Conservation (phyloP, 2,113 vertebrate genomes). For the Anseranas semipalmata region DNA sequence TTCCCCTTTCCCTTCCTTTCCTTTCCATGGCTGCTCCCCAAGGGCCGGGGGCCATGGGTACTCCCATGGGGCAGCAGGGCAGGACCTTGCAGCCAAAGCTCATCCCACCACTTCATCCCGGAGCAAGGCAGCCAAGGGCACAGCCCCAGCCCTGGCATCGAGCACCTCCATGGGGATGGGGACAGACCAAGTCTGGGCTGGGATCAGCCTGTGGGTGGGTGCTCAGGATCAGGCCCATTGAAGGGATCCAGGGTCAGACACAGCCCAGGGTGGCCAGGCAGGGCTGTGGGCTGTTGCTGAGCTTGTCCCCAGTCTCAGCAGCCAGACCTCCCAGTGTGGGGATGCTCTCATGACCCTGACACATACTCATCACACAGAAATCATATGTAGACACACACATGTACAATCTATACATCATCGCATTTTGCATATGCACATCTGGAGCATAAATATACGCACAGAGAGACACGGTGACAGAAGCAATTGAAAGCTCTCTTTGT, state of each 20-base stretch:
- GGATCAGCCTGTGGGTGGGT: neutral
- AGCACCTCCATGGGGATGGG: neutral
- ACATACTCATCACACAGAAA: neutral
- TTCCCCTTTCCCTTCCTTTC: neutral
- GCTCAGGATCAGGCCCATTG: neutral
- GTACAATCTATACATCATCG: neutral
- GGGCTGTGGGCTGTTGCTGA: neutral
- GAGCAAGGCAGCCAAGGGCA: no score
- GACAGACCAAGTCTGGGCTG: neutral
- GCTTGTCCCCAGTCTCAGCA: neutral
- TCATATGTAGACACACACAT: neutral
- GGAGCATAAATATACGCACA: neutral
- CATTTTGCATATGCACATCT: neutral
- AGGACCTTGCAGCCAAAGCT: no score
- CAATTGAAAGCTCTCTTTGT: neutral
- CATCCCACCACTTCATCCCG: no score
- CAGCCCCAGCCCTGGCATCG: no score
- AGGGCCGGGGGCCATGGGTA: no score
- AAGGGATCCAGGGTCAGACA: neutral
- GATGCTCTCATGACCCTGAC: neutral
- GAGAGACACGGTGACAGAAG: neutral
- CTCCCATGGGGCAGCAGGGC: no score
- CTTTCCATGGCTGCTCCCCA: no score
- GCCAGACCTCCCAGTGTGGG: rapidly evolving
- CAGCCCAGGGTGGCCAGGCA: rapidly evolving